These are phyloP conservation scores for Periplaneta americana DNA, from an alignment of 1,140 invertebrate genomes.

Conservation along the genomic window DNA sequence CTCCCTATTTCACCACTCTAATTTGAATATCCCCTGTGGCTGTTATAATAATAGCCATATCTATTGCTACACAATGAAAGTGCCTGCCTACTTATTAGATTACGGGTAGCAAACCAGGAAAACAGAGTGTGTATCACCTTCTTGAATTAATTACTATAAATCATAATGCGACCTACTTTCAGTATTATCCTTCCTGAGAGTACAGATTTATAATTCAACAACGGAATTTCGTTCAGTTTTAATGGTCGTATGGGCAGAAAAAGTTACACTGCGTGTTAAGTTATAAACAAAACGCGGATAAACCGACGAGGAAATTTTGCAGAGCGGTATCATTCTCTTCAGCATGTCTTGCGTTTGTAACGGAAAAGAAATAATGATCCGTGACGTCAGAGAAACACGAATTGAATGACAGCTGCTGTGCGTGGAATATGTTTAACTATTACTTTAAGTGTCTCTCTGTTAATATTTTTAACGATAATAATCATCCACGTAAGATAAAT, in stretches of 20 bases:
- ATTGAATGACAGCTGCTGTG: too few species aligned
- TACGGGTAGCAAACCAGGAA: background rate
- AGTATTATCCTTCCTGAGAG: background rate
- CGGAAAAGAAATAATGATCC: too few species aligned
- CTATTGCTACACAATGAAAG: background rate
- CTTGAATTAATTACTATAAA: background rate
- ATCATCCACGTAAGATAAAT: too few species aligned
- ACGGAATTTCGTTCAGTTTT: background rate
- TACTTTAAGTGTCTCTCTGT: too few species aligned
- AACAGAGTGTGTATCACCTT: background rate
- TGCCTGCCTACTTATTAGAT: background rate
- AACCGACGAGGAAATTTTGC: too few species aligned
- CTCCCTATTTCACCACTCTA: background rate
- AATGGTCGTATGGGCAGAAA: background rate
- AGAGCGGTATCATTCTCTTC: too few species aligned
- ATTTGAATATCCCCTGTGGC: background rate
- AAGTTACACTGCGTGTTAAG: background rate
- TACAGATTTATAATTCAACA: background rate
- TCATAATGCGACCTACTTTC: background rate
- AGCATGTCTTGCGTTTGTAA: too few species aligned
- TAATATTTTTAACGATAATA: too few species aligned
- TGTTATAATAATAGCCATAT: background rate
- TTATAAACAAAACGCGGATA: too few species aligned
- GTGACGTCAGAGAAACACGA: too few species aligned
- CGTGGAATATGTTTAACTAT: too few species aligned